Conservation (phyloP, 2,888 invertebrate species). For the Cremastobaeus sp. region DNA sequence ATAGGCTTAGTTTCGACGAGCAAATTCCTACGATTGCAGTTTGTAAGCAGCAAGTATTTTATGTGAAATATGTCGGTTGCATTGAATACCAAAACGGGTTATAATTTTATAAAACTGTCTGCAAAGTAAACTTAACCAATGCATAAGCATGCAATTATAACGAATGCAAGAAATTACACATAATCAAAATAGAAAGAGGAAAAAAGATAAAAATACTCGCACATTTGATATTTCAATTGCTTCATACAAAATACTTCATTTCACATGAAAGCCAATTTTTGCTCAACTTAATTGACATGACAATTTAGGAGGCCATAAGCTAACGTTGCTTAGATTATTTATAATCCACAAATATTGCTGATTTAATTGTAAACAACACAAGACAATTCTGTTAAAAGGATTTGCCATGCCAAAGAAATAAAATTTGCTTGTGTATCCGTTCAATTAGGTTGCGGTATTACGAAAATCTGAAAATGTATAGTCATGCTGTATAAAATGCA, state of each 20-base stretch:
- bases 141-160: too few species aligned
- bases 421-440: neutral
- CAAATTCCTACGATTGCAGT: slow-evolving; percentile 3
- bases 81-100: too few species aligned
- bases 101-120: too few species aligned
- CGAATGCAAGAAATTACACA: neutral
- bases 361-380: neutral
- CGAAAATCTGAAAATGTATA: slow-evolving; percentile 47
- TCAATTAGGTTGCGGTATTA: too few species aligned
- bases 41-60: slow-evolving; percentile 25
- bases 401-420: slow-evolving; percentile 51
- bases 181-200: neutral
- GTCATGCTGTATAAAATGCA: slow-evolving; percentile 50
- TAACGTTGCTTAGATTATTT: too few species aligned
- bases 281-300: too few species aligned
- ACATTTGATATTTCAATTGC: slow-evolving; percentile 2
- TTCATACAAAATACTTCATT: slow-evolving; percentile 30
- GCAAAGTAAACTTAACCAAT: too few species aligned
- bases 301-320: too few species aligned
- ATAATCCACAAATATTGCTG: too few species aligned
- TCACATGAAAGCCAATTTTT: too few species aligned
- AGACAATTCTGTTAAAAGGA: slow-evolving; percentile 1
- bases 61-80: slow-evolving; percentile 14
- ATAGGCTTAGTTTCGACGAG: slow-evolving; percentile 18
- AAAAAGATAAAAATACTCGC: neutral